phyloP scores from a whole-genome alignment of 2,888 invertebrate species.

The Adelphocoris suturalis region DNA sequence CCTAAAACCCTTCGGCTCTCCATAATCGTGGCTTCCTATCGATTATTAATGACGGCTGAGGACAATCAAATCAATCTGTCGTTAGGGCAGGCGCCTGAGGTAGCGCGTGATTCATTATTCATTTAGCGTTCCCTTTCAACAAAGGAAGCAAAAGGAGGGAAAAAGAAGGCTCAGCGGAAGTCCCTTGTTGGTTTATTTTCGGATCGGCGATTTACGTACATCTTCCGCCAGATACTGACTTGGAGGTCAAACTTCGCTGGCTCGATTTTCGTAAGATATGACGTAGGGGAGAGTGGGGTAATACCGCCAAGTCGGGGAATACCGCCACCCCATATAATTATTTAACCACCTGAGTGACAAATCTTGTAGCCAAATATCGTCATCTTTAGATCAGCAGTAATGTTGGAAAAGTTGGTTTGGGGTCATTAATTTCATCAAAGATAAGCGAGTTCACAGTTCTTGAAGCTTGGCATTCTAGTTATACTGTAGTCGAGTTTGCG shows the following conservation, averaged over 20 bases:
- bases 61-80: slow-evolving; percentile 65
- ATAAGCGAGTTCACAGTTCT: no score
- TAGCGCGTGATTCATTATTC: slow-evolving; percentile 57
- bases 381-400: no score
- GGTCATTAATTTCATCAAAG: no score
- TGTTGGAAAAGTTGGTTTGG: no score
- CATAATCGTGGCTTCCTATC: slow-evolving; percentile 26
- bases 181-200: neutral
- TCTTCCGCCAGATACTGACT: neutral
- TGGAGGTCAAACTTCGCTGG: neutral
- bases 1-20: slow-evolving; percentile 26
- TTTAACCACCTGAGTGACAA: no score
- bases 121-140: slow-evolving; percentile 41
- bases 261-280: no score
- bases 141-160: neutral
- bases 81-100: slow-evolving; percentile 37
- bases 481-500: no score
- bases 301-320: no score
- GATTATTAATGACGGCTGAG: slow-evolving; percentile 41
- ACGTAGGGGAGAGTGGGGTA: no score
- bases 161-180: neutral
- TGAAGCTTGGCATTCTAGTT: no score
- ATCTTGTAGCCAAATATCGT: no score
- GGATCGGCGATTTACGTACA: neutral
- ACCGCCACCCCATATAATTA: no score